phyloP scores from a whole-genome alignment of 1,140 invertebrate genomes.

The Saccostrea glomerata region DNA sequence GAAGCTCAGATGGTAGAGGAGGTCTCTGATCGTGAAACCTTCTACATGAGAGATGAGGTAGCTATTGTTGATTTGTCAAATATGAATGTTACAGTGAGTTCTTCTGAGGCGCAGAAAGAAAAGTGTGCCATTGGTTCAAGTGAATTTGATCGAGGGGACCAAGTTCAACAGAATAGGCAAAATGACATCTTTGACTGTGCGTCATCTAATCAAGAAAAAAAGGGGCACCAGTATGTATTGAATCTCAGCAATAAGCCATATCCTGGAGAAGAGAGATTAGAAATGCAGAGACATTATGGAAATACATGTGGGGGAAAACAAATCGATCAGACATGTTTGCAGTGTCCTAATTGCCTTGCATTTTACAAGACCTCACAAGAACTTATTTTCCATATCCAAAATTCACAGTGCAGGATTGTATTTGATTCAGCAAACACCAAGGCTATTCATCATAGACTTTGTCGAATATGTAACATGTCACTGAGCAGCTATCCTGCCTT shows the following conservation, averaged over 20 bases:
- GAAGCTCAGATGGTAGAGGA: neutral
- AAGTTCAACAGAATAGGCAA: neutral
- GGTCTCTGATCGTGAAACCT: neutral
- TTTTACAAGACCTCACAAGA: constrained; percentile 1
- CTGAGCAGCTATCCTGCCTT: neutral
- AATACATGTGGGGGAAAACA: neutral
- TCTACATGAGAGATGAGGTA: constrained; percentile 14
- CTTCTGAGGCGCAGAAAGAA: neutral
- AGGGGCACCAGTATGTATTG: neutral
- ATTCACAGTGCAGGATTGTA: neutral
- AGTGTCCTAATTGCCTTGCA: constrained; percentile 22
- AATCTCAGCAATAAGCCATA: constrained; percentile 16
- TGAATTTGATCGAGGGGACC: neutral
- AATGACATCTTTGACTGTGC: neutral
- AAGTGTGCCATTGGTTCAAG: neutral
- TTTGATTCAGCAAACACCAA: constrained; percentile 15
- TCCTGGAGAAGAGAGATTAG: neutral
- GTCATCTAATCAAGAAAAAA: neutral
- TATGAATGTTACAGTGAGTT: constrained; percentile 4
- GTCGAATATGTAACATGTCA: neutral
- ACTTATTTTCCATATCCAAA: constrained; percentile 3
- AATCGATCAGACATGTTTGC: neutral
- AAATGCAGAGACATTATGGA: constrained; percentile 23
- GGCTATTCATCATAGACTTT: neutral
- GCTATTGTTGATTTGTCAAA: constrained; percentile 13